Percentiles rank a stretch among this genome's conserved stretches.
Conservation (phyloP, 64 coral and sea anemone species). For the Stichodactyla mertensii region DNA sequence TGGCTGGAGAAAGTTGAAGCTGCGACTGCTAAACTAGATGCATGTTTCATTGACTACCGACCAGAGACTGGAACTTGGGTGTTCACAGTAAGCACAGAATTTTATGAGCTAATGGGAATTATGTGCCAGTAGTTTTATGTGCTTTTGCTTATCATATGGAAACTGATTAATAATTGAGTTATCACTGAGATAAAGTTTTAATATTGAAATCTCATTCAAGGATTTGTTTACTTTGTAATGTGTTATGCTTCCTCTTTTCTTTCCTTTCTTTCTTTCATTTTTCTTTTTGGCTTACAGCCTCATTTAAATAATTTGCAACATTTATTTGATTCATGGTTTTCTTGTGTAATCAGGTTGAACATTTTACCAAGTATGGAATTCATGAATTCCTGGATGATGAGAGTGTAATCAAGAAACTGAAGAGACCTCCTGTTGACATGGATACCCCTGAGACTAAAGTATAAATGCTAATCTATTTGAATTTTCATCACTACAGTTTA, state of each 20-base stretch:
- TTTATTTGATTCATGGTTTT: neutral
- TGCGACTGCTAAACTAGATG: conserved; percentile 83
- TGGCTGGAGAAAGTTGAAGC: conserved; percentile 91
- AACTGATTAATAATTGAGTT: no score
- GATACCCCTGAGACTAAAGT: neutral
- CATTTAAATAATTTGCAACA: neutral
- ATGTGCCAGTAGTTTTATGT: no score
- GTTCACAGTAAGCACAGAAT: conserved; percentile 73
- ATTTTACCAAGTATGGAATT: conserved; percentile 94
- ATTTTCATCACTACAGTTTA: neutral
- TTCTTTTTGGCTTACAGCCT: no score
- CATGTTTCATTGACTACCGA: conserved; percentile 74
- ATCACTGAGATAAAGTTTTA: no score
- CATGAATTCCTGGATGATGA: conserved; percentile 85
- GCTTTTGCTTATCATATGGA: no score
- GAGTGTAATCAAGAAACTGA: conserved; percentile 57
- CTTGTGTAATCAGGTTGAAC: conserved; percentile 59
- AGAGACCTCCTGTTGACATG: conserved; percentile 56
- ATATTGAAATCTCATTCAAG: no score
- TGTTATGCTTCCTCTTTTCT: no score
- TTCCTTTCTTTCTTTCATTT: no score
- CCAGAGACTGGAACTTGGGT: conserved; percentile 86
- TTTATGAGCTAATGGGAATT: no score
- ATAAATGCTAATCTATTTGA: neutral
- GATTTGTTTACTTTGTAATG: no score